Evolutionary conservation across 1,140 invertebrate species (phyloP), one percentile per base, ranked within the genome.

Genomic region (Cephus cinctus): DNA sequence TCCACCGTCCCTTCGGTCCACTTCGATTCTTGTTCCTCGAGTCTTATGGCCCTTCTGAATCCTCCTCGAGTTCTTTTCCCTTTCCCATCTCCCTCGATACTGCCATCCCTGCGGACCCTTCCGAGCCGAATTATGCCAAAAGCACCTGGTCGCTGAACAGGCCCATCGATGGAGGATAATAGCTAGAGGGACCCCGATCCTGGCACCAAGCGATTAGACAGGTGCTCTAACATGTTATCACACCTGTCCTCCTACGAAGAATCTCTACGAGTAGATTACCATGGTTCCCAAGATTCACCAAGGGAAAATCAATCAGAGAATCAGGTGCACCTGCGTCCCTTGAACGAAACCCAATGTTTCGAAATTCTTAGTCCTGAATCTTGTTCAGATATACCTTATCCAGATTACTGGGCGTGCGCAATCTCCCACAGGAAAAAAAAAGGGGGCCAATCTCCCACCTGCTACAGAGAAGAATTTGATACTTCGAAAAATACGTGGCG

Each of bases 1-100:
- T 54, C 59, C 43, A 40, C 47, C 57, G 56, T 61, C 57, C 63
- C 61, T 66, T 67, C 67, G 65, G 59, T 66, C 59, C 61, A 59
- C 63, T 60, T 54, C 63, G 55, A 59, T 59, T 56, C 47, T n/a
- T n/a, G n/a, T n/a, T 39, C 48, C 42, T 55, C 25, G 25, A n/a
- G n/a, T n/a, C n/a, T n/a, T n/a, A n/a, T n/a, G n/a, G n/a, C n/a
- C n/a, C n/a, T n/a, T n/a, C n/a, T n/a, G n/a, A n/a, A n/a, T 66
- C 59, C 61, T 58, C 63, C 59, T 54, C 63, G 55, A 59, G 57
- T 56, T 49, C n/a, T n/a, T n/a, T n/a, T 39, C 48, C 42, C 52
- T n/a, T 6, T 6, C 25, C 25, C 25, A n/a, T 6, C 25, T 6
- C 6, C 25, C 25, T 27, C 6, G 25, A n/a, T 27, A 6, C 50